Evolutionary conservation across 2,797 vertebrate species (phyloP), one percentile per base, ranked within the genome.

Genomic region (Coreius guichenoti): DNA sequence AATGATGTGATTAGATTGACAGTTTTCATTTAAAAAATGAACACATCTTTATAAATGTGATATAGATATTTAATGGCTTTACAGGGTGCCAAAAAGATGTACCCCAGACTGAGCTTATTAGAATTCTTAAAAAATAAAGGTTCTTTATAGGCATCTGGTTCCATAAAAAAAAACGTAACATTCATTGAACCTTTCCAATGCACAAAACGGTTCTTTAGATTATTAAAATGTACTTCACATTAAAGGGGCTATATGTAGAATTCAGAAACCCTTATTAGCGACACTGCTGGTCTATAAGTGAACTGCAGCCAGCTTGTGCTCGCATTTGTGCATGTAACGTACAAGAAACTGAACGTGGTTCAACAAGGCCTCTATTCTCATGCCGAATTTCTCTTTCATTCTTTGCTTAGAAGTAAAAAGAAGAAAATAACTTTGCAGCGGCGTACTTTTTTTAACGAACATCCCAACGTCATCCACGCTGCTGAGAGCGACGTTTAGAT

Each of bases 21-120:
- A 68, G 33, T 29, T 51, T 68, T 83, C 17, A 43, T 77, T 8
- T 4, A 36, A 68, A 73, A 8, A 68, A 49, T 36, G 6, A 67
- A 16, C 26, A 21, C 47, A 39, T 77, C n/a, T 58, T 29, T 17
- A 69, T 77, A 33, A 29, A 70, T 61, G n/a, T 33, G 23, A 73
- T 29, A 76, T 65, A 54, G n/a, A 68, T n/a, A 61, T 43, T 8
- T 39, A 69, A 69, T 33, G 39, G 81, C 12, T 69, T 84, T 8
- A 16, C 17, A 80, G 23, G 49, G 17, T 54, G 63, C 17, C n/a
- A 56, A 58, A 19, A 31, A n/a, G 13, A 51, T 65, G 1, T 47
- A 73, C 9, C 23, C 45, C 23, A 61, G 36, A 36, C 33, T 43
- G 14, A 78, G 36, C 13, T 78, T 14, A 54, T 51, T 75, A 21